Percentiles rank a stretch among this genome's conserved stretches.
These are phyloP conservation scores for Erynnis tages DNA, from an alignment of 2,888 invertebrate genomes.

Conservation along the genomic window DNA sequence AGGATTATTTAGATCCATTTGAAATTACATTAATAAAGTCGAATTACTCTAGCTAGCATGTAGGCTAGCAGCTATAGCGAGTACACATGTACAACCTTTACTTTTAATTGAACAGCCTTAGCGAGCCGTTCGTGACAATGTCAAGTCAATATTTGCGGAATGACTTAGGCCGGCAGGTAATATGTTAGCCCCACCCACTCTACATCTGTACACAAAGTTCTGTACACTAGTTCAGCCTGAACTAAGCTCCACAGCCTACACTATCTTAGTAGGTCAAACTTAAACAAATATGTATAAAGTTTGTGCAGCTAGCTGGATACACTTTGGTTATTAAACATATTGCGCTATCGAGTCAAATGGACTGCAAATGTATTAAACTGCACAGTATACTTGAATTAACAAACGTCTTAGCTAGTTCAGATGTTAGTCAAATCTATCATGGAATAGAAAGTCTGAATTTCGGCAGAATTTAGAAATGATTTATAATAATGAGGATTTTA, in stretches of 20 bases:
- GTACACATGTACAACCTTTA: no score
- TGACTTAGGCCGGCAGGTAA: background rate
- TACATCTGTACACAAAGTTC: background rate
- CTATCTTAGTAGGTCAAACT: slow-evolving; percentile 8
- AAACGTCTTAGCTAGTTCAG: background rate
- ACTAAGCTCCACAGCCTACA: background rate
- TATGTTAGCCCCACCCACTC: background rate
- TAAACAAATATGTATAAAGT: background rate
- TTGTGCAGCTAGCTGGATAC: background rate
- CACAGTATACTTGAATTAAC: background rate
- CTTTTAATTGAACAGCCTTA: no score
- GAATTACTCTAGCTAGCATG: no score
- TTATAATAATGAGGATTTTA: no score
- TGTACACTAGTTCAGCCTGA: background rate
- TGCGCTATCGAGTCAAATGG: background rate
- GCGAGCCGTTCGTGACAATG: slow-evolving; percentile 1
- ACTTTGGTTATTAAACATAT: slow-evolving; percentile 1
- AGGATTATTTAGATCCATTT: no score
- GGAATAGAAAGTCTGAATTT: no score
- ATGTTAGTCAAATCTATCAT: no score
- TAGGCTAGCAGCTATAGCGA: no score
- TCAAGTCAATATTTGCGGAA: slow-evolving; percentile 11
- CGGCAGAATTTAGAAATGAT: no score
- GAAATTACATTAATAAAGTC: no score
- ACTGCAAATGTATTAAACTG: background rate